A percentile compares a stretch with the other conserved stretches of the same genome.
Conservation (phyloP, 2,888 invertebrate genomes). For the Tryphoninae sp. region DNA sequence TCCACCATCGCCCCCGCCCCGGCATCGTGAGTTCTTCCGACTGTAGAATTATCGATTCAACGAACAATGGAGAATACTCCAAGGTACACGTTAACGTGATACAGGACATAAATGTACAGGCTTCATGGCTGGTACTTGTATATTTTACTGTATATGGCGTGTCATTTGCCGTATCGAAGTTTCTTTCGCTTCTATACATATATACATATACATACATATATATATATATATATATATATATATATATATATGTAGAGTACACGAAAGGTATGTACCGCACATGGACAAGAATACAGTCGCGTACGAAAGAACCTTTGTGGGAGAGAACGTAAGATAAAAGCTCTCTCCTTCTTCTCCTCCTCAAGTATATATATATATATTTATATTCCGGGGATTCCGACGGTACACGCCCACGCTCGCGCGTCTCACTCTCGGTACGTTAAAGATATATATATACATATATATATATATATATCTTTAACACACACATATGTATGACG, state of each 20-base stretch:
- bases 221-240: neutral
- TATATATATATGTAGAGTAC: neutral
- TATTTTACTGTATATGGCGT: neutral
- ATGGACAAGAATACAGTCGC: neutral
- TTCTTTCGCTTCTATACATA: neutral
- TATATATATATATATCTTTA: no score
- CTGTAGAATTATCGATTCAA: constrained; percentile 30
- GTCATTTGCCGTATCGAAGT: constrained; percentile 26
- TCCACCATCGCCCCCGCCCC: no score
- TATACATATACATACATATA: neutral
- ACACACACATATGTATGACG: constrained; percentile 8
- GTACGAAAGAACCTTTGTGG: constrained; percentile 53
- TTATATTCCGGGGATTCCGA: constrained; percentile 32
- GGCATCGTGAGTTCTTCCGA: neutral
- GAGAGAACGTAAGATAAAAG: constrained; percentile 61
- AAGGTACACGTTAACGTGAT: constrained; percentile 37
- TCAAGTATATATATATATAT: constrained; percentile 16
- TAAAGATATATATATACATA: constrained; percentile 9
- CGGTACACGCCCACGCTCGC: constrained; percentile 53
- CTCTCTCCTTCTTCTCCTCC: constrained; percentile 40
- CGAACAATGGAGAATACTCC: constrained; percentile 25
- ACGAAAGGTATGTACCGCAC: neutral
- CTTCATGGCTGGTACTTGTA: neutral
- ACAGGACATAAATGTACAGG: constrained; percentile 7
- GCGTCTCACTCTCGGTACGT: neutral